These are phyloP conservation scores for Plebejus anna DNA, from an alignment of 2,888 invertebrate species.

Conservation along the genomic window DNA sequence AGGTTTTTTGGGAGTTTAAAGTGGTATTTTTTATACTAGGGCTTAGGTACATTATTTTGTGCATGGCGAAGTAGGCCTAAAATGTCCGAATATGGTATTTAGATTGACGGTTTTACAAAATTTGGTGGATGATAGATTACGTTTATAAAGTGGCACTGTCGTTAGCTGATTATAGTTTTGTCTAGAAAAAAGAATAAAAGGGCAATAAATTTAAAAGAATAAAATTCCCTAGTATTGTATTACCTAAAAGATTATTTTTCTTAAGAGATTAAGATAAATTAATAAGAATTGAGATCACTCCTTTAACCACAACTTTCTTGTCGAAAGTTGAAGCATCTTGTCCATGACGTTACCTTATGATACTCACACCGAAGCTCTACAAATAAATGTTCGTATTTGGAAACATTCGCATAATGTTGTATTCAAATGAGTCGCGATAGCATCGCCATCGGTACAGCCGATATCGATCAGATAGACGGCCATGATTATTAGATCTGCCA, in stretches of 20 bases:
- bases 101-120: not conserved
- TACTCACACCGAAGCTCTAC: not conserved
- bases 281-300: not conserved
- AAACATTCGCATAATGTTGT: not conserved
- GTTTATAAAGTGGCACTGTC: too few relatives aligned
- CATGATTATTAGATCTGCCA: constrained; percentile 24
- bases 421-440: not conserved
- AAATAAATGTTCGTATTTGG: not conserved
- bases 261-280: too few relatives aligned
- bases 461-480: not conserved
- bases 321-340: not conserved
- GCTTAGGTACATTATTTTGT: too few relatives aligned
- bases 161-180: too few relatives aligned
- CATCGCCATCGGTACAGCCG: constrained; percentile 1
- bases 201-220: too few relatives aligned
- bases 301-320: not conserved
- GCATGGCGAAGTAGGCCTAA: too few relatives aligned
- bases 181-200: too few relatives aligned
- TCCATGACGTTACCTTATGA: not conserved
- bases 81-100: too few relatives aligned
- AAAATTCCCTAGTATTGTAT: too few relatives aligned
- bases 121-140: not conserved
- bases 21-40: not conserved
- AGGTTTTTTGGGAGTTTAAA: not conserved
- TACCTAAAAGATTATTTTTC: too few relatives aligned